Evolutionary conservation across 2,113 vertebrate genomes (phyloP).

Genomic region (Hypocryptadius cinnamomeus): DNA sequence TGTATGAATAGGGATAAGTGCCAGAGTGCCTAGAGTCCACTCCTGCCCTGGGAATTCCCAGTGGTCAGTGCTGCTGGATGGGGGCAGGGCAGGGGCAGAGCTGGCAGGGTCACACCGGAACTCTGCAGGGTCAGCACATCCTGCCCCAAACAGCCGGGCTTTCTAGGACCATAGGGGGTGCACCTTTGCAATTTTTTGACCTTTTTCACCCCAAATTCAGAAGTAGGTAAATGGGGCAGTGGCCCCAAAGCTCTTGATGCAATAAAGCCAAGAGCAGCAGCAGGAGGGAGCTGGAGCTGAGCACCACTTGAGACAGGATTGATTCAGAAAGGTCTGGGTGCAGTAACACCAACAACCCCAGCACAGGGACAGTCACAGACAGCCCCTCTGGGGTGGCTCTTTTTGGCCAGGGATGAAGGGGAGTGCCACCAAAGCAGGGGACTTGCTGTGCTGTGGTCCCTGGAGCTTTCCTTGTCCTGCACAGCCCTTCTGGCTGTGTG

Average conservation of each 20-base stretch:
- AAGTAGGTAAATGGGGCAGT: background rate
- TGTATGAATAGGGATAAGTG: background rate
- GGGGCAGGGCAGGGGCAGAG: background rate
- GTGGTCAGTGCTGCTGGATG: background rate
- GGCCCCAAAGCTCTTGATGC: background rate
- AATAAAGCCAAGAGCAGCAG: background rate
- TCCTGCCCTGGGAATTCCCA: background rate
- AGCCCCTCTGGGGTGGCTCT: no score
- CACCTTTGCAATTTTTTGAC: background rate
- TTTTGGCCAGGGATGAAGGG: background rate
- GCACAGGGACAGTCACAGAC: background rate
- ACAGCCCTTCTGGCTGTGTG: background rate
- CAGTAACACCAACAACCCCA: background rate
- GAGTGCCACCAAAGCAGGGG: fast-evolving
- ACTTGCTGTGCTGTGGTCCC: background rate
- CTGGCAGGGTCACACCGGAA: no score
- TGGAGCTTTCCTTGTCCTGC: background rate
- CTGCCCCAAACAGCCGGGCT: background rate
- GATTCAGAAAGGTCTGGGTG: background rate
- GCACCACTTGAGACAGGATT: background rate
- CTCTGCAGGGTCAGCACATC: background rate
- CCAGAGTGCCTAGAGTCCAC: background rate
- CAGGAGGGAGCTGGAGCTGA: background rate
- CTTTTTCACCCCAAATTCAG: background rate
- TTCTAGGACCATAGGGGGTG: background rate